Evolutionary conservation across 2,797 vertebrate genomes (phyloP).

Genomic region (Hippoglossus hippoglossus): DNA sequence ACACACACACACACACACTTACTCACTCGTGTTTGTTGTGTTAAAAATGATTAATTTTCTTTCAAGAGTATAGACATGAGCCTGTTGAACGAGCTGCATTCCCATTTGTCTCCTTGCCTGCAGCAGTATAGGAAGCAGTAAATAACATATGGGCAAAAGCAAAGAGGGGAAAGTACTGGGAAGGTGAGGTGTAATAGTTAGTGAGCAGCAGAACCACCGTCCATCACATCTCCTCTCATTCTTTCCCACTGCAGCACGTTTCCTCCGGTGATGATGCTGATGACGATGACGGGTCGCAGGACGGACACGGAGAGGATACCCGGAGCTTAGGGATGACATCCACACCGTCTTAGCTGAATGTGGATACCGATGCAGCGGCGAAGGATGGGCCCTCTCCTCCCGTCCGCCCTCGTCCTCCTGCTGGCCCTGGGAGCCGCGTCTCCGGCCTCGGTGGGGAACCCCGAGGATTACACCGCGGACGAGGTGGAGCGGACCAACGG

Average conservation of each 20-base stretch:
- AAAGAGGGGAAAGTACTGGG: not conserved
- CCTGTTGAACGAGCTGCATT: slow-evolving; percentile 35
- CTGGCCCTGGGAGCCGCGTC: slow-evolving; percentile 86
- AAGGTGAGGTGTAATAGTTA: slow-evolving; percentile 14
- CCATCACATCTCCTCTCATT: slow-evolving; percentile 37
- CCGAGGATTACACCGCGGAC: slow-evolving; percentile 94
- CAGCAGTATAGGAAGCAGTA: not conserved
- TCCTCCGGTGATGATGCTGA: slow-evolving; percentile 43
- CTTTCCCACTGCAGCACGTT: slow-evolving; percentile 58
- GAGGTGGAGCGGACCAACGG: slow-evolving; percentile 92
- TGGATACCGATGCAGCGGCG: slow-evolving; percentile 76
- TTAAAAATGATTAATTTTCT: not conserved
- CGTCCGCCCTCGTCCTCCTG: slow-evolving; percentile 90
- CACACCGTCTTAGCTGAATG: slow-evolving; percentile 72
- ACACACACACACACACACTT: not conserved
- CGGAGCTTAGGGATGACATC: slow-evolving; percentile 73
- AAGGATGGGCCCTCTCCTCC: slow-evolving; percentile 94
- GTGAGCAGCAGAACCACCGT: slow-evolving; percentile 16
- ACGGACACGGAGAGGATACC: slow-evolving; percentile 66
- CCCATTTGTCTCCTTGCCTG: slow-evolving; percentile 3
- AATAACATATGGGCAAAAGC: not conserved
- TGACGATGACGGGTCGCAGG: slow-evolving; percentile 58
- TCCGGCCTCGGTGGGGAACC: slow-evolving; percentile 88
- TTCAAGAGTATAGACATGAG: slow-evolving; percentile 4
- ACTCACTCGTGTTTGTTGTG: too few species aligned